These are phyloP conservation scores for Momotus momota DNA, from an alignment of 2,797 vertebrate genomes.

Conservation along the genomic window DNA sequence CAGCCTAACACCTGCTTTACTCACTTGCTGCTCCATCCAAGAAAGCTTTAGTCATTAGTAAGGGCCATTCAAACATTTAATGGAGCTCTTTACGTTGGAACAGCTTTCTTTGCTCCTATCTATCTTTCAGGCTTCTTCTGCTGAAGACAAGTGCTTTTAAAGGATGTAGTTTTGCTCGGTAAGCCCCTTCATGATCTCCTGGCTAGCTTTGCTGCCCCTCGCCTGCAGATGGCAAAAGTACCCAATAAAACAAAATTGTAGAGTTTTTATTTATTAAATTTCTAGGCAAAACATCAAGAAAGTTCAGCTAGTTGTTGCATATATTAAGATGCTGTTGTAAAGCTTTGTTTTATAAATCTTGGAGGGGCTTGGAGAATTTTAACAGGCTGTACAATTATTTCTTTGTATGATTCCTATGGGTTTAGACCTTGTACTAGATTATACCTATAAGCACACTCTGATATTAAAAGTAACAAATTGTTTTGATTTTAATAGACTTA, in stretches of 20 bases:
- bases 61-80: slow-evolving; percentile 51
- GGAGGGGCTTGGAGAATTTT: not conserved
- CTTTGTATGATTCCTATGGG: not conserved
- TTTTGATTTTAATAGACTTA: slow-evolving; percentile 28
- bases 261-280: not conserved
- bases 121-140: slow-evolving; percentile 9
- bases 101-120: slow-evolving; percentile 4
- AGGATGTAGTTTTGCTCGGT: not conserved
- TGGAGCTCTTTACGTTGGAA: slow-evolving; percentile 38
- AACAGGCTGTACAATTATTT: not conserved
- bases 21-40: slow-evolving; percentile 9
- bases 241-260: not conserved
- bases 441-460: not conserved
- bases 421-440: not conserved
- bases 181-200: not conserved
- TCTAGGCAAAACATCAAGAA: not conserved
- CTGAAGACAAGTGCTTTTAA: not conserved
- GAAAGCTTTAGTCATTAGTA: slow-evolving; percentile 42
- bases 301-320: not conserved
- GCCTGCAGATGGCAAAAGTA: not conserved
- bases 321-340: not conserved
- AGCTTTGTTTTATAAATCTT: not conserved
- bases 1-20: slow-evolving; percentile 25
- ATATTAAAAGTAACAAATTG: not conserved
- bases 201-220: not conserved